Conservation (phyloP, 2,888 invertebrate species). For the Slavum lentiscoides region DNA sequence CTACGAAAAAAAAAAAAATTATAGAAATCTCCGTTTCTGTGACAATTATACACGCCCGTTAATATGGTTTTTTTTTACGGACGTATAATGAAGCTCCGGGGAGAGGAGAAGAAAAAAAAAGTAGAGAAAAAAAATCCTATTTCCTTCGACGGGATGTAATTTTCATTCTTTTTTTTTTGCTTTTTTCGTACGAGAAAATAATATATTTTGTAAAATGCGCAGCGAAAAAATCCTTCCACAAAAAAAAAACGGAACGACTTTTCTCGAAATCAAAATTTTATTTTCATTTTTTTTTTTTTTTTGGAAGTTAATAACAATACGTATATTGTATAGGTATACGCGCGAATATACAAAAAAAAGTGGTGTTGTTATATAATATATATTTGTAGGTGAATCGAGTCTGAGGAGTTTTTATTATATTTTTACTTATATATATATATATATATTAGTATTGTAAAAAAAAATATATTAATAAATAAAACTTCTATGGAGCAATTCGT, state of each 20-base stretch:
- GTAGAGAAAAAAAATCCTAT: not conserved
- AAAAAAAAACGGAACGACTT: slow-evolving; percentile 21
- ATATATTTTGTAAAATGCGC: not conserved
- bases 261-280: slow-evolving; percentile 34
- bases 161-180: not conserved
- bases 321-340: too few species aligned
- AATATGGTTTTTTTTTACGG: too few species aligned
- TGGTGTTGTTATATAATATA: slow-evolving; percentile 14
- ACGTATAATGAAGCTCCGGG: not conserved
- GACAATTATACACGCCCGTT: too few species aligned
- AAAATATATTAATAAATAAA: too few species aligned
- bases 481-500: too few species aligned
- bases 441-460: not conserved
- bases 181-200: not conserved
- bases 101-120: not conserved
- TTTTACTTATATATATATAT: not conserved
- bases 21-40: too few species aligned
- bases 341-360: not conserved
- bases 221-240: not conserved
- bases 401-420: slow-evolving; percentile 11
- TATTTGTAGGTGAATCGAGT: slow-evolving; percentile 17
- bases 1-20: not conserved
- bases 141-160: slow-evolving; percentile 2
- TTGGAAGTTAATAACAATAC: slow-evolving; percentile 30
- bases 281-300: not conserved